Percentiles rank a stretch among this genome's conserved stretches.
These are phyloP conservation scores for Euwallacea fornicatus DNA, from an alignment of 1,140 invertebrate genomes.

Conservation along the genomic window DNA sequence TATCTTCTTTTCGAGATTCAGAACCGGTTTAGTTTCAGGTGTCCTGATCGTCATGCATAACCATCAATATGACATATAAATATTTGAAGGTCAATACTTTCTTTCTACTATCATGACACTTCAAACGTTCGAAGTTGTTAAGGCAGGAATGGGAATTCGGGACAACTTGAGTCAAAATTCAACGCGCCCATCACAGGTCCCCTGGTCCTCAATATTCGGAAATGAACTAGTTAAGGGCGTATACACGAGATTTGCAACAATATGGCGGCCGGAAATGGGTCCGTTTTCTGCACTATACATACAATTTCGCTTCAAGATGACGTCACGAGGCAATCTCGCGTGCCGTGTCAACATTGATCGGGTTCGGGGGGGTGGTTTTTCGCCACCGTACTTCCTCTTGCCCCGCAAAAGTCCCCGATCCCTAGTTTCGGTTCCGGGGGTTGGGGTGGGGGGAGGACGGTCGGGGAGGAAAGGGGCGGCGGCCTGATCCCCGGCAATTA, in stretches of 20 bases:
- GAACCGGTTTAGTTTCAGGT: too few relatives aligned
- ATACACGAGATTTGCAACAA: not conserved
- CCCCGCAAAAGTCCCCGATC: conserved; percentile 3
- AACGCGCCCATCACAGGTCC: too few relatives aligned
- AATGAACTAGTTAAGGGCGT: too few relatives aligned
- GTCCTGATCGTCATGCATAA: too few relatives aligned
- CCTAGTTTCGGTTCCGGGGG: conserved; percentile 6
- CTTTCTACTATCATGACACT: too few relatives aligned
- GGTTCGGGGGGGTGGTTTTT: conserved; percentile 37
- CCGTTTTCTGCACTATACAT: conserved; percentile 35
- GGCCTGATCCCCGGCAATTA: conserved; percentile 37
- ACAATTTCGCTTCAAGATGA: conserved; percentile 37
- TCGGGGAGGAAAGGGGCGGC: conserved; percentile 13
- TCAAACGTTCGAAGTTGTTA: too few relatives aligned
- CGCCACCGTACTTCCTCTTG: conserved; percentile 14
- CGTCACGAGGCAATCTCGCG: conserved; percentile 39
- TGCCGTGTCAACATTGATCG: conserved; percentile 43
- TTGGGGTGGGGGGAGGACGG: conserved; percentile 4
- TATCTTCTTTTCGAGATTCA: too few relatives aligned
- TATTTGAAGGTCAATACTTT: too few relatives aligned
- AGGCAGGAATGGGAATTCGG: too few relatives aligned
- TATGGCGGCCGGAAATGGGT: conserved; percentile 16
- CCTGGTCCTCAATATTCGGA: too few relatives aligned
- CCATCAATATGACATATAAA: too few relatives aligned
- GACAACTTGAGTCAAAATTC: too few relatives aligned